phyloP scores from a whole-genome alignment of 2,113 vertebrate genomes.

The Bostrychus sinensis region DNA sequence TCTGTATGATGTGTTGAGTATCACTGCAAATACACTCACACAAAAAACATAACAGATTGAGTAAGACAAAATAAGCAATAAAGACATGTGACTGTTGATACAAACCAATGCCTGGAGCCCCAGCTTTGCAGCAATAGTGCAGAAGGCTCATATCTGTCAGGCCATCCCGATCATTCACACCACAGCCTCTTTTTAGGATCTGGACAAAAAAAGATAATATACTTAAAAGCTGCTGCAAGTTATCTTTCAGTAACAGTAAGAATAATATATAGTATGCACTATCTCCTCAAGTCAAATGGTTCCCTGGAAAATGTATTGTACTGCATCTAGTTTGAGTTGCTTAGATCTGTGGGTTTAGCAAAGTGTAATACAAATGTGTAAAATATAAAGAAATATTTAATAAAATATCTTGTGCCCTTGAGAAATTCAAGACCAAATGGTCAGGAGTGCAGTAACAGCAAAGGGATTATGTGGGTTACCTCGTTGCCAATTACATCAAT shows the following conservation, averaged over 20 bases:
- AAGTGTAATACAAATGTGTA: background rate
- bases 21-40: background rate
- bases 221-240: background rate
- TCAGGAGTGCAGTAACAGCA: background rate
- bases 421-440: background rate
- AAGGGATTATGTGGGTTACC: conserved; percentile 74
- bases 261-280: background rate
- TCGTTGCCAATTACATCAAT: conserved; percentile 92
- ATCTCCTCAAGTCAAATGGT: conserved; percentile 30
- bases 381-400: background rate
- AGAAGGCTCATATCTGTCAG: conserved; percentile 97
- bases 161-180: conserved; percentile 94
- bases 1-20: background rate
- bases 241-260: background rate
- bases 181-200: conserved; percentile 95
- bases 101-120: conserved; percentile 95
- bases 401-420: background rate
- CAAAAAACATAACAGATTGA: conserved; percentile 4
- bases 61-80: background rate
- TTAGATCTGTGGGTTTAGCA: background rate
- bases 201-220: conserved; percentile 60
- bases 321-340: conserved; percentile 39
- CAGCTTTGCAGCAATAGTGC: conserved; percentile 97
- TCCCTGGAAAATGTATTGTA: conserved; percentile 37
- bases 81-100: conserved; percentile 16